phyloP scores from a whole-genome alignment of 2,113 vertebrate species.

The Myrmophylax atrothorax region DNA sequence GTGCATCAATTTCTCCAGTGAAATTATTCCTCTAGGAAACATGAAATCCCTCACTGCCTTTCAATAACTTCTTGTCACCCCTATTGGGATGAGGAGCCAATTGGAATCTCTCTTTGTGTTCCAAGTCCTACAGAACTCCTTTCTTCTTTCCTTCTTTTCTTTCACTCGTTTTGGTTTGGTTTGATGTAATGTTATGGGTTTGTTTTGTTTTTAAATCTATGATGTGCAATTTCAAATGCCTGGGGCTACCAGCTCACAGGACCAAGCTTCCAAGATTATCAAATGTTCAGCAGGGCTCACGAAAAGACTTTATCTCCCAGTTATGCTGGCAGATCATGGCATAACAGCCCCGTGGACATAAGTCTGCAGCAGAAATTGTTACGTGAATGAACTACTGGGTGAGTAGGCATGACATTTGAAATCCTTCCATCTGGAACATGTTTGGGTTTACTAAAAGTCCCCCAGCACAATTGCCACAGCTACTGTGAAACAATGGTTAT shows the following conservation, averaged over 20 bases:
- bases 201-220: background rate
- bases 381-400: background rate
- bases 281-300: background rate
- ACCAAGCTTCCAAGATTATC: background rate
- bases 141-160: background rate
- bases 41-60: background rate
- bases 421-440: background rate
- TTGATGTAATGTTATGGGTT: background rate
- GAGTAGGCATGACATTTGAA: background rate
- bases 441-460: background rate
- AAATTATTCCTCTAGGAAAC: background rate
- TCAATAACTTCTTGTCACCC: background rate
- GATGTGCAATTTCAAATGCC: background rate
- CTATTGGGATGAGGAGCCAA: fast-evolving
- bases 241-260: background rate
- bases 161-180: fast-evolving
- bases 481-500: background rate
- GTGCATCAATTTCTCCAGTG: background rate
- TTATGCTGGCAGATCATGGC: background rate
- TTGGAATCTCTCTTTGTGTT: background rate
- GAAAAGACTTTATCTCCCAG: background rate
- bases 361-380: background rate
- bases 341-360: background rate
- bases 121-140: background rate
- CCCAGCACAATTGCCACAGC: background rate